Conservation (phyloP, 2,113 vertebrate species). For the Phalacrocorax brasilianus region DNA sequence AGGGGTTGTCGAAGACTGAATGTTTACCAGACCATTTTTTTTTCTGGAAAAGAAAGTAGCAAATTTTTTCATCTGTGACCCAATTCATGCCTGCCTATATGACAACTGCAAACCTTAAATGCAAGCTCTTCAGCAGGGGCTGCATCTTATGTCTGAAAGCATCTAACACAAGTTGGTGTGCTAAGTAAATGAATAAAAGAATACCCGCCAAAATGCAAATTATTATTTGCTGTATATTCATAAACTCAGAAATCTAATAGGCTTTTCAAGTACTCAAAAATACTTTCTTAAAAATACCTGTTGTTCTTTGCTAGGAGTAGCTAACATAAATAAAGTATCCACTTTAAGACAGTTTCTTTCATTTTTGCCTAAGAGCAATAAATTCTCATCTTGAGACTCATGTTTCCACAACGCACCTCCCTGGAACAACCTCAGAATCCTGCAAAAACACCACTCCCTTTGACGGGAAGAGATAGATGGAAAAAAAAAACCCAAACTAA, state of each 20-base stretch:
- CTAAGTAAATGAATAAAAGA: neutral
- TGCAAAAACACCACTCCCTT: neutral
- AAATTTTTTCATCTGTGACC: neutral
- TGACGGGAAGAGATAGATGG: neutral
- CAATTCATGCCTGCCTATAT: neutral
- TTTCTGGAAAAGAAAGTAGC: neutral
- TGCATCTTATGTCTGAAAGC: neutral
- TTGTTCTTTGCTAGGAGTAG: neutral
- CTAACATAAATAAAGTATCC: neutral
- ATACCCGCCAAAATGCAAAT: neutral
- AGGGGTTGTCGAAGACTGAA: neutral
- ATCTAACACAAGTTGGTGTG: neutral
- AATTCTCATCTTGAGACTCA: neutral
- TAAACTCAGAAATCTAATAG: neutral
- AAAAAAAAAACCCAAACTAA: accelerated
- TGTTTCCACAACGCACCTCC: neutral
- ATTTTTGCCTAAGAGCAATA: neutral
- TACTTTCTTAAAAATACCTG: neutral
- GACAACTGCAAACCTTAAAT: neutral
- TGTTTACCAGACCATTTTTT: neutral
- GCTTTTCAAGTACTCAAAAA: neutral
- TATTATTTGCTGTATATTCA: neutral
- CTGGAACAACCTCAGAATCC: neutral
- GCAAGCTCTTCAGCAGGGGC: neutral
- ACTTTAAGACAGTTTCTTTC: neutral